Percentiles rank a stretch among this genome's conserved stretches.
Conservation (phyloP, 2,888 invertebrate species). For the Diplazon laetatorius region DNA sequence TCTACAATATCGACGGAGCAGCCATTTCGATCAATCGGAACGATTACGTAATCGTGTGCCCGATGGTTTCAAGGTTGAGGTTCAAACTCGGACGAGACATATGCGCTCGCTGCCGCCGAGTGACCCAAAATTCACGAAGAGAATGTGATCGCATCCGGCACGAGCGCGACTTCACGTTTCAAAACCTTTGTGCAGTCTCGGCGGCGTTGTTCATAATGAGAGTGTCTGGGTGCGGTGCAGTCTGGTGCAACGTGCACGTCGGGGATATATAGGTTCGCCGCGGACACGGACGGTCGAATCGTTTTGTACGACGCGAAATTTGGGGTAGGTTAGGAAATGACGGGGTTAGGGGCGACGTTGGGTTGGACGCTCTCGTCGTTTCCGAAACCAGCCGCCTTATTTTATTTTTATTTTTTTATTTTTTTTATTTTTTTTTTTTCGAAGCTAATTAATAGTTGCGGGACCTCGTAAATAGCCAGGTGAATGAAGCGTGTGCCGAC, state of each 20-base stretch:
- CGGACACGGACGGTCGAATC: neutral
- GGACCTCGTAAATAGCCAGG: constrained; percentile 72
- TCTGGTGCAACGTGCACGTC: constrained; percentile 28
- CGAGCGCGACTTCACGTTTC: constrained; percentile 14
- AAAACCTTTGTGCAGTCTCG: constrained; percentile 36
- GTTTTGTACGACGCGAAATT: constrained; percentile 43
- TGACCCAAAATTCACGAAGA: constrained; percentile 40
- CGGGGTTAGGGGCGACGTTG: constrained; percentile 66
- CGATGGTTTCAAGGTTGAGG: constrained; percentile 45
- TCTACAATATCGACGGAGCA: too few species aligned
- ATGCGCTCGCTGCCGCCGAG: constrained; percentile 19
- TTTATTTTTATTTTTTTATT: too few species aligned
- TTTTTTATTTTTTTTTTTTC: constrained; percentile 50
- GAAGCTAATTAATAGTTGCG: constrained; percentile 77
- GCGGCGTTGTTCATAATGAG: constrained; percentile 34
- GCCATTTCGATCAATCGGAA: constrained; percentile 12
- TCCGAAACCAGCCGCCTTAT: constrained; percentile 38
- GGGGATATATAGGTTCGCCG: neutral
- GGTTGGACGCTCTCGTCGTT: constrained; percentile 32
- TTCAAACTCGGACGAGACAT: constrained; percentile 20
- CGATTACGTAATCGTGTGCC: constrained; percentile 45
- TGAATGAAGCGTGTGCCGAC: constrained; percentile 72
- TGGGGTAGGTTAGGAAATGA: constrained; percentile 74
- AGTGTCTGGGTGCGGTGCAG: constrained; percentile 31
- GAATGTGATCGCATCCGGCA: constrained; percentile 30